phyloP scores from a whole-genome alignment of 2,888 invertebrate species.

The Polydrusus tereticollis region DNA sequence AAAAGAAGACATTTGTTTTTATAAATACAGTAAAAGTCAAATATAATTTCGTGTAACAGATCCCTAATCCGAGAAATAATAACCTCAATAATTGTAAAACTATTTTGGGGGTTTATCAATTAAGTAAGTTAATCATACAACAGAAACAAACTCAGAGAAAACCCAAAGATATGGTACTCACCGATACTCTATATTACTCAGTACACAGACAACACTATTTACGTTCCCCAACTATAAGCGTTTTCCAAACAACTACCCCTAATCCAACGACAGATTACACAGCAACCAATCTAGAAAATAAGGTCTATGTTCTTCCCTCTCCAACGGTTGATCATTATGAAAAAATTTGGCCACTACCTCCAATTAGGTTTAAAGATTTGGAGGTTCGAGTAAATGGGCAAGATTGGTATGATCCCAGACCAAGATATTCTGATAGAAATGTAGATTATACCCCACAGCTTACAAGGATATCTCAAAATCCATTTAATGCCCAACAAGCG shows the following conservation, averaged over 20 bases:
- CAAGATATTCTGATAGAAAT: not conserved
- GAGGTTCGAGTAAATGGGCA: slow-evolving; percentile 15
- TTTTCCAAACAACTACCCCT: not conserved
- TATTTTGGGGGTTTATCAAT: too few relatives aligned
- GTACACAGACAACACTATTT: too few relatives aligned
- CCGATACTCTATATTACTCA: too few relatives aligned
- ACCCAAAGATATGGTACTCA: too few relatives aligned
- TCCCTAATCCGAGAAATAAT: too few relatives aligned
- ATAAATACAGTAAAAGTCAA: too few relatives aligned
- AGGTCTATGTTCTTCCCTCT: slow-evolving; percentile 6
- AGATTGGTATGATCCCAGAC: slow-evolving; percentile 10
- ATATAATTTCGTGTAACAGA: too few relatives aligned
- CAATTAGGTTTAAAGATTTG: slow-evolving; percentile 7
- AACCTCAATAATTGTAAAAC: too few relatives aligned
- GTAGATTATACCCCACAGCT: not conserved
- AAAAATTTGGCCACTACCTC: slow-evolving; percentile 33
- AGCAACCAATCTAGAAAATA: not conserved
- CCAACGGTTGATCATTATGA: slow-evolving; percentile 21
- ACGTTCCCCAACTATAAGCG: too few relatives aligned
- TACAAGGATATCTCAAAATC: not conserved
- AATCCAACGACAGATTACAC: not conserved
- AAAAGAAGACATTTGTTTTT: too few relatives aligned
- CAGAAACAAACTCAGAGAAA: too few relatives aligned
- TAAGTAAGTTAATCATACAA: too few relatives aligned
- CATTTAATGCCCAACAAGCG: not conserved